Base-by-base conservation (phyloP, 2,797 vertebrate species). In the Tokudaia tokunoshimensis region DNA sequence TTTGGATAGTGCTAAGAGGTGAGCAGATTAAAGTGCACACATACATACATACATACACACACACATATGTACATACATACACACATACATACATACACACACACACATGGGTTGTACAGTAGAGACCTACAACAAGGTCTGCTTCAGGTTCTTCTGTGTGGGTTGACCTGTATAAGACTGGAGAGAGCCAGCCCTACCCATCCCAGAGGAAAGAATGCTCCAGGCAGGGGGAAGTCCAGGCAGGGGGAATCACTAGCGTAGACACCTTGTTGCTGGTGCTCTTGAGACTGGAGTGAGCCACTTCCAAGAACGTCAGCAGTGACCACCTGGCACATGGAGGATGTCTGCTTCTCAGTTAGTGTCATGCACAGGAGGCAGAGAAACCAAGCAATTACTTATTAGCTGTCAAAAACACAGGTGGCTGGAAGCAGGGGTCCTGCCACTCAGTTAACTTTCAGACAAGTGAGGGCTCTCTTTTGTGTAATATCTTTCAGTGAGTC, bases 251-350 rank as follows among this genome's bases (percentile, higher is more conserved):
- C 41, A 3, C 55, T 24, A 34, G 0, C 55, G 0, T 6, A 8
- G 6, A 6, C 15, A 1, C 20, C 7, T 0, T 15, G 6, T n/a
- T 50, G 47, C 47, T 55, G 63, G 19, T 72, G 0, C 26, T 59
- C 70, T 34, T 59, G 86, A 59, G 50, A 6, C 52, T 74, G 85
- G 50, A 74, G n/a, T 31, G 50, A 57, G 14, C 50, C 24, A 57
- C 13, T 55, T 52, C 47, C 41, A 86, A n/a, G 19, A 19, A 0
- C 17, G 26, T 55, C 17, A 13, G 67, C 22, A 11, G 47, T 85
- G 65, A 55, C 78, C n/a, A 29, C 11, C n/a, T 41, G 24, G 79
- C 79, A 24, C 4, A 1, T 17, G 34, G 50, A 41, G 20, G 70
- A 7, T 31, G 65, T 75, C 85, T 26, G 37, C 15, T 31, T n/a